Percentiles rank a stretch among this genome's conserved stretches.
phyloP scores from a whole-genome alignment of 2,113 vertebrate species.

The Entosphenus tridentatus region DNA sequence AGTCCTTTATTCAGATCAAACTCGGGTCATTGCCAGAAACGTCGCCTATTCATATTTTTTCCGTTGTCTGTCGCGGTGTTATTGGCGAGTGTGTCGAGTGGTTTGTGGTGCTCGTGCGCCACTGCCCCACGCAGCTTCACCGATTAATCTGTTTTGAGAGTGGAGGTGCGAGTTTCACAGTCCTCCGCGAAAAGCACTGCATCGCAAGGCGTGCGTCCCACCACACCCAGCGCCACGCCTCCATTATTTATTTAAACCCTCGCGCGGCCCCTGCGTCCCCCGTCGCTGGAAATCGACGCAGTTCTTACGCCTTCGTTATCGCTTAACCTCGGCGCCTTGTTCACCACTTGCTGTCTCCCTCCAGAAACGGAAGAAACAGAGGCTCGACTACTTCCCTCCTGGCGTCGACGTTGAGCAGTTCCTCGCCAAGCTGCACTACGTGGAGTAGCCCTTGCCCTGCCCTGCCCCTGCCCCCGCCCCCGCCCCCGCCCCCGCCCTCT shows the following conservation, averaged over 20 bases:
- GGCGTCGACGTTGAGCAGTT: neutral
- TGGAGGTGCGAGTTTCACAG: too few relatives aligned
- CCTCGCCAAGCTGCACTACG: neutral
- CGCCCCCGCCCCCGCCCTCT: too few relatives aligned
- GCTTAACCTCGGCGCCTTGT: neutral
- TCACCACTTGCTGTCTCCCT: neutral
- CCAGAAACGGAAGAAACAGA: constrained; percentile 4
- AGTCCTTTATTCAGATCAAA: too few relatives aligned
- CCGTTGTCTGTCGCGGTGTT: too few relatives aligned
- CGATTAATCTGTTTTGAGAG: too few relatives aligned
- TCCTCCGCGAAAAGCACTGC: too few relatives aligned
- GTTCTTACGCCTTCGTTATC: neutral
- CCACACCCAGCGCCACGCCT: neutral
- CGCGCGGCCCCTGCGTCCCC: neutral
- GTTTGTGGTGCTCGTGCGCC: too few relatives aligned
- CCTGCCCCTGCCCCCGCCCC: too few relatives aligned
- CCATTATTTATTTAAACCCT: neutral
- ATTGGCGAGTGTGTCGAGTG: too few relatives aligned
- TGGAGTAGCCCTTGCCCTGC: neutral
- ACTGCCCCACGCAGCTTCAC: too few relatives aligned
- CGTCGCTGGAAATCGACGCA: neutral
- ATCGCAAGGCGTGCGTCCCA: neutral
- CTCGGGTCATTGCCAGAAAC: too few relatives aligned
- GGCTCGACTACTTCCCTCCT: constrained; percentile 2
- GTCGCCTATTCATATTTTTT: too few relatives aligned